Conservation (phyloP, 2,888 invertebrate species). For the Erynnis tages region DNA sequence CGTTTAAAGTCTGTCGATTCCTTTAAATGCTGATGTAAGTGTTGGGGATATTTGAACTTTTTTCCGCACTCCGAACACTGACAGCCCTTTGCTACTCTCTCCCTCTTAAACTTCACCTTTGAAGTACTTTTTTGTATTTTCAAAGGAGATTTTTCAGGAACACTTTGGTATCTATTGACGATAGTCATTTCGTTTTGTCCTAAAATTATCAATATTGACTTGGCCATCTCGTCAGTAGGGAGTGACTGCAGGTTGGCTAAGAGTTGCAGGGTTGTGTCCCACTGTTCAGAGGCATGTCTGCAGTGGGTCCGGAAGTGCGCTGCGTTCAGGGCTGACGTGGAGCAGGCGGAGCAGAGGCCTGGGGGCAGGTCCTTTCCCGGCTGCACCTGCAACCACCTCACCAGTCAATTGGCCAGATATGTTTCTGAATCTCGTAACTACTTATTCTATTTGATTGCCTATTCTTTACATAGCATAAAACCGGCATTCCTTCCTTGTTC, state of each 20-base stretch:
- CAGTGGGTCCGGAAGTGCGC: constrained; percentile 58
- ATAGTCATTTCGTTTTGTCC: constrained; percentile 45
- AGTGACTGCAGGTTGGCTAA: constrained; percentile 43
- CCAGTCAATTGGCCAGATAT: constrained; percentile 61
- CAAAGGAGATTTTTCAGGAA: too few relatives aligned
- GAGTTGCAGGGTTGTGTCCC: constrained; percentile 51
- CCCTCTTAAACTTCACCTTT: constrained; percentile 5
- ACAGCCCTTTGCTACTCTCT: constrained; percentile 35
- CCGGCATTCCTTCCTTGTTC: too few relatives aligned
- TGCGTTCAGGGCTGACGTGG: constrained; percentile 49
- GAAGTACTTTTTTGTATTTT: too few relatives aligned
- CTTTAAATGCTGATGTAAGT: constrained; percentile 58
- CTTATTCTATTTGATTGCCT: too few relatives aligned
- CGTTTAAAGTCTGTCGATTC: constrained; percentile 55
- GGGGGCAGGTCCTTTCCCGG: constrained; percentile 56
- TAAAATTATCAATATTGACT: constrained; percentile 46
- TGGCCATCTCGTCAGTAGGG: constrained; percentile 16
- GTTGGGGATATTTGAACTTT: constrained; percentile 48
- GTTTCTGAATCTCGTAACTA: too few relatives aligned
- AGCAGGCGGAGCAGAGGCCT: constrained; percentile 60
- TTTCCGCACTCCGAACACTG: constrained; percentile 60
- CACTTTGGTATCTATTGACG: constrained; percentile 37
- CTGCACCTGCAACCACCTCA: constrained; percentile 68
- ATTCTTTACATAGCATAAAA: too few relatives aligned
- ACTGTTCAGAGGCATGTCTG: constrained; percentile 46